These are phyloP conservation scores for Lepas anatifera DNA, from an alignment of 2,888 invertebrate species.

Conservation along the genomic window DNA sequence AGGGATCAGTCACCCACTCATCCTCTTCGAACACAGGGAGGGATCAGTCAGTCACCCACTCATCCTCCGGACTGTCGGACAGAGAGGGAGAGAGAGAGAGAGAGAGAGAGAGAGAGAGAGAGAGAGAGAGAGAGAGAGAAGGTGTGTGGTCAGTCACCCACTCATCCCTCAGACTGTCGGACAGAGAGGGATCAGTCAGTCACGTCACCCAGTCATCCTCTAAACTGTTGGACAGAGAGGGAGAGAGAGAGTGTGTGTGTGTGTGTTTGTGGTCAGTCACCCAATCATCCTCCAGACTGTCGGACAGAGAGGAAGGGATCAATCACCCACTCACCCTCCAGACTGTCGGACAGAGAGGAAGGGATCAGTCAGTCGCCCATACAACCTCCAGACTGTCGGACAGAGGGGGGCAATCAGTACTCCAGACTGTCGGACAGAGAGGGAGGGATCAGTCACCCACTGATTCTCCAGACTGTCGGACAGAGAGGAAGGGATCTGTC, in stretches of 20 bases:
- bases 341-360: conserved; percentile 97
- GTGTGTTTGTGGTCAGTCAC: no score
- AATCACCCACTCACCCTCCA: no score
- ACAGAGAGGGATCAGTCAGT: conserved; percentile 34
- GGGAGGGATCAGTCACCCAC: conserved; percentile 77
- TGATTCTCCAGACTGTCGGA: conserved; percentile 29
- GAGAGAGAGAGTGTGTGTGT: no score
- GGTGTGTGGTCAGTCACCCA: no score
- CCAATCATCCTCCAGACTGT: no score
- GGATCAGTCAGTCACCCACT: no score
- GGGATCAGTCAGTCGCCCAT: conserved; percentile 90
- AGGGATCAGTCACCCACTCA: no score
- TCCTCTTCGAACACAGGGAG: no score
- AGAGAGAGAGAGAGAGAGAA: neutral
- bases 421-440: conserved; percentile 86
- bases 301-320: conserved; percentile 34
- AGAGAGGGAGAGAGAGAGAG: conserved; percentile 85
- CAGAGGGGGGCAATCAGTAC: conserved; percentile 94
- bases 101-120: no score
- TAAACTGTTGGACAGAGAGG: conserved; percentile 98
- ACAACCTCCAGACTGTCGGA: conserved; percentile 92
- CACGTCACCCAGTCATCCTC: no score
- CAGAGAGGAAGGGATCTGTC: neutral
- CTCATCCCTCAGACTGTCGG: no score
- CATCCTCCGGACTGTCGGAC: no score